Evolutionary conservation across 92 coral and sea anemone genomes (phyloP).

Genomic region (Virgularia gustaviana): DNA sequence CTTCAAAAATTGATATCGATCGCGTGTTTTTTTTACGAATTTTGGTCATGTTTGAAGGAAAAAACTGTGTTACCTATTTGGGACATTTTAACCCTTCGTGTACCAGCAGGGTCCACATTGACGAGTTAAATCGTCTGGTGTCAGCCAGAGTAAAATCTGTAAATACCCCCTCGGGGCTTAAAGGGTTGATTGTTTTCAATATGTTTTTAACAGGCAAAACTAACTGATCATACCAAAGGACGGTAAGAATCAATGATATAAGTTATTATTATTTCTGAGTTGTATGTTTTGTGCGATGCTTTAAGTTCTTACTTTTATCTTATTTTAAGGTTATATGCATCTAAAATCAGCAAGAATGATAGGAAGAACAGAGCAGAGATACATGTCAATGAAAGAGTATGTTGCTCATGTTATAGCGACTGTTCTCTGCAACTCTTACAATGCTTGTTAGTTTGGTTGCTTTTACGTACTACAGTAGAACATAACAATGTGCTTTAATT

Average conservation of each 20-base stretch:
- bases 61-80: no score
- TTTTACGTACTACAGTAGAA: no score
- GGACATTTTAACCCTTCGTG: no score
- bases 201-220: conserved; percentile 60
- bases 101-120: no score
- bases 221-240: conserved; percentile 94
- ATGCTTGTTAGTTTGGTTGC: neutral
- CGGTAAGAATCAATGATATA: conserved; percentile 47
- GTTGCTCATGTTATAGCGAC: conserved; percentile 3
- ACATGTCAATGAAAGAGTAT: conserved; percentile 74
- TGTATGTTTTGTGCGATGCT: neutral
- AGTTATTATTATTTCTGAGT: neutral
- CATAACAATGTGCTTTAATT: no score
- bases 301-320: neutral
- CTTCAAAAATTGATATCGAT: no score
- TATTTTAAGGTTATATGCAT: conserved; percentile 70
- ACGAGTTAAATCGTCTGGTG: no score
- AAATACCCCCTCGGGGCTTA: no score
- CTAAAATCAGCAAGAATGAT: conserved; percentile 91
- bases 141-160: no score
- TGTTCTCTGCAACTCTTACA: no score
- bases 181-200: neutral
- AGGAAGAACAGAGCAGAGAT: conserved; percentile 90
- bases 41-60: no score
- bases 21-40: no score